Base-by-base conservation (phyloP, 2,888 invertebrate genomes). In the Eilema griseolum region DNA sequence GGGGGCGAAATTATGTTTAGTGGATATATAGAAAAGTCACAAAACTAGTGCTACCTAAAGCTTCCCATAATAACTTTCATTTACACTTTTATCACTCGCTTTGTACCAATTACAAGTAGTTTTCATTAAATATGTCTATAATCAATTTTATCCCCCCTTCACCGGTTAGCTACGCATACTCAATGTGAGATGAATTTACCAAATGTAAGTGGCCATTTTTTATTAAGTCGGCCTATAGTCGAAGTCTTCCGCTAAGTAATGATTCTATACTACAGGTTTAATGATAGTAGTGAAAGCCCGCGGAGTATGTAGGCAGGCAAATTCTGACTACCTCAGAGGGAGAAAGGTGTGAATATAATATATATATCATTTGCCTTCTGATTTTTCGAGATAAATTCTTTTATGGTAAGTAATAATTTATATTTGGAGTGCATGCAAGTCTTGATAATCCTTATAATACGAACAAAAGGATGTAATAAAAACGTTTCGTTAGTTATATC, bases 391-490 rank as follows among this genome's bases (percentile, higher is more conserved):
- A 67, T 67, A 23, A 64, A 46, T 67, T 67, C 28, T 24, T 67
- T 66, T 59, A 63, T 24, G 33, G 33, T 26, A 61, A 57, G 37
- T 41, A 61, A 69, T 61, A 68, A 63, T 73, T 71, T 68, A 64
- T 62, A 72, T 74, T 75, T 73, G 70, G 46, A 73, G 65, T 70
- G 62, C 71, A 67, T 61, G 65, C 77, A 61, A 73, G 73, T 74
- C 70, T 75, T 70, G 66, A 64, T 61, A 67, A 71, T 77, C 73
- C 75, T 73, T 73, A 74, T 78, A 75, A 74, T 71, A 68, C 67
- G 74, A 76, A 84, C 74, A 83, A 82, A 77, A 75, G 76, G 37
- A 72, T 74, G 76, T 72, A 74, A 77, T 33, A 72, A 71, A 75
- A 75, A 67, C 56, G 11, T 70, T 74, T 74, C 46, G 28, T 68